Evolutionary conservation across 2,888 invertebrate genomes (phyloP).

Genomic region (Amblyjoppa proteus): DNA sequence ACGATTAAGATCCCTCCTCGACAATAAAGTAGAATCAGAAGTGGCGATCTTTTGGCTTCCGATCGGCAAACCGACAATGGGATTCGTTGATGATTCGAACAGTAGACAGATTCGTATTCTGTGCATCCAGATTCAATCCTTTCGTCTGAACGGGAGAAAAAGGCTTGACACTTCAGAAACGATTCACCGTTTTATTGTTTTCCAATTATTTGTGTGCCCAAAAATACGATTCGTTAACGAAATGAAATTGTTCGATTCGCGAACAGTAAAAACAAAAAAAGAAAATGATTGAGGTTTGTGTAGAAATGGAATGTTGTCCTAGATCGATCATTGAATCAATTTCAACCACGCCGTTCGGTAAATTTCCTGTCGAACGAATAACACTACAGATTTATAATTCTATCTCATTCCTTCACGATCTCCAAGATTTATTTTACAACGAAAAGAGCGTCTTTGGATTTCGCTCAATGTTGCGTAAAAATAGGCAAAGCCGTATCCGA

Average conservation of each 20-base stretch:
- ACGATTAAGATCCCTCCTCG: conserved; percentile 14
- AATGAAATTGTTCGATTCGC: no score
- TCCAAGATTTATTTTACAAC: neutral
- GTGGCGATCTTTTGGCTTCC: conserved; percentile 37
- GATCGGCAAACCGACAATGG: neutral
- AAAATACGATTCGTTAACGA: no score
- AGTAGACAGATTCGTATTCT: neutral
- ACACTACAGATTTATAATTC: neutral
- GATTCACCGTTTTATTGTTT: neutral
- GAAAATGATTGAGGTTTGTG: no score
- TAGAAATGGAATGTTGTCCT: no score
- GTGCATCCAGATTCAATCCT: neutral
- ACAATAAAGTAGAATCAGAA: conserved; percentile 58
- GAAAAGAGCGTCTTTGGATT: neutral
- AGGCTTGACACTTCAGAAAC: no score
- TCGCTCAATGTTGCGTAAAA: conserved; percentile 24
- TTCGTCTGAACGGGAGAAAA: neutral
- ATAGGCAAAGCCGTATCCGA: neutral
- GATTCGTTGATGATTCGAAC: neutral
- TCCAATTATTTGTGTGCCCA: neutral
- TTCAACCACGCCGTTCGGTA: neutral
- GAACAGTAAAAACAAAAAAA: no score
- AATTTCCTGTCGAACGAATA: neutral
- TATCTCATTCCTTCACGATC: neutral
- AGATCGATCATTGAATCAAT: neutral